A percentile compares a stretch with the other conserved stretches of the same genome.
Evolutionary conservation across 1,140 invertebrate genomes (phyloP).

Genomic region (Cryptotermes secundus): DNA sequence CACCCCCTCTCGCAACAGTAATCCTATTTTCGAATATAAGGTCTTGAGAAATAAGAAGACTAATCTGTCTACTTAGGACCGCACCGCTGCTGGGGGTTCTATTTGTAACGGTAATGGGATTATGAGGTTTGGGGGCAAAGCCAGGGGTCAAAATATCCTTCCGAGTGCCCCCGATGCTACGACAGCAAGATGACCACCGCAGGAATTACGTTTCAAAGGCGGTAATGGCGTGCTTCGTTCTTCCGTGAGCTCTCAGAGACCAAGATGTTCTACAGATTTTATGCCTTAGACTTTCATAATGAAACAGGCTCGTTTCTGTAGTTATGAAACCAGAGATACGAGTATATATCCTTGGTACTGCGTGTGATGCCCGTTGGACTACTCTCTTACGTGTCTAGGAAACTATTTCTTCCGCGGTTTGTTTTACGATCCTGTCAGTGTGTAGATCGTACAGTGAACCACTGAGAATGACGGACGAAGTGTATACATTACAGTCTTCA

Average conservation of each 20-base stretch:
- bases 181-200: not conserved
- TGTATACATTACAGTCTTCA: no score
- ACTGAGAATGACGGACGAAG: no score
- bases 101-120: conserved; percentile 1
- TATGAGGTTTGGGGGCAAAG: not conserved
- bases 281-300: no score
- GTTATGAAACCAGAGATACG: not conserved
- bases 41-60: not conserved
- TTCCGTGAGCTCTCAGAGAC: not conserved
- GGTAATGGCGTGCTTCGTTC: not conserved
- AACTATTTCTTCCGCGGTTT: no score
- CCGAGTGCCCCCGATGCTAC: not conserved
- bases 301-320: not conserved
- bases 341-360: no score
- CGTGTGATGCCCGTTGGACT: no score
- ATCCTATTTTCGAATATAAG: conserved; percentile 13
- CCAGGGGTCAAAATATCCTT: not conserved
- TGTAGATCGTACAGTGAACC: no score
- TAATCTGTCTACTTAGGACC: not conserved
- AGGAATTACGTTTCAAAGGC: not conserved
- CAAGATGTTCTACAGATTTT: no score
- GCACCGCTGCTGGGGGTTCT: not conserved
- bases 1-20: no score
- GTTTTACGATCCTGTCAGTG: no score
- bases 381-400: no score